A percentile compares a stretch with the other conserved stretches of the same genome.
These are phyloP conservation scores for Neocrepidodera transversa DNA, from an alignment of 2,888 invertebrate genomes.

Conservation along the genomic window DNA sequence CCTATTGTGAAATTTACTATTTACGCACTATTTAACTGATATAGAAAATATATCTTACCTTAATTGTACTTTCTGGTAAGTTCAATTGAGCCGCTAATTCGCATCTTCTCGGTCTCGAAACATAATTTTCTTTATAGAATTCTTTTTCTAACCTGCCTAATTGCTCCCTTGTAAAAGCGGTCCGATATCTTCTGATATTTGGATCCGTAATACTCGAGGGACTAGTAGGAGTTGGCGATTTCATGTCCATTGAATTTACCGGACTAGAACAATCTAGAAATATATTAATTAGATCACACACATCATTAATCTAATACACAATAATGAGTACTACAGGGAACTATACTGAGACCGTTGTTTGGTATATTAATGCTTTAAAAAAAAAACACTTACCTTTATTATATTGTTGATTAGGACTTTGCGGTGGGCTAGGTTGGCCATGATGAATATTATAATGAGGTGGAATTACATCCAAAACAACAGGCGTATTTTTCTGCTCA, in stretches of 20 bases:
- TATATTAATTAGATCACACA: too few relatives aligned
- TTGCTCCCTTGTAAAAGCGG: slow-evolving; percentile 97
- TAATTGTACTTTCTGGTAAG: slow-evolving; percentile 96
- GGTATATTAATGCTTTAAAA: not conserved
- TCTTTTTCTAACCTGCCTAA: slow-evolving; percentile 91
- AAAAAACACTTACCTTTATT: slow-evolving; percentile 58
- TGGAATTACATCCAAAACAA: slow-evolving; percentile 68
- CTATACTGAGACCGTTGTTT: too few relatives aligned
- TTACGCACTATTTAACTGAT: too few relatives aligned
- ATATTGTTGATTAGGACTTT: slow-evolving; percentile 60
- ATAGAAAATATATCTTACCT: slow-evolving; percentile 68
- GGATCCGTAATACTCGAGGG: slow-evolving; percentile 62
- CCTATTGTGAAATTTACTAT: too few relatives aligned
- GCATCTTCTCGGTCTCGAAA: slow-evolving; percentile 91
- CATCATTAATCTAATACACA: too few relatives aligned
- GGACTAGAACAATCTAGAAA: slow-evolving; percentile 62
- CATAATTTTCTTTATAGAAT: slow-evolving; percentile 97
- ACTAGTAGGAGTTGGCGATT: slow-evolving; percentile 43
- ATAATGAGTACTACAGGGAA: too few relatives aligned
- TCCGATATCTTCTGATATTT: slow-evolving; percentile 88
- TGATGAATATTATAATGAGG: slow-evolving; percentile 62
- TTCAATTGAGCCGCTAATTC: slow-evolving; percentile 93
- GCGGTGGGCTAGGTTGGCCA: slow-evolving; percentile 61
- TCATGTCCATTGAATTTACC: slow-evolving; percentile 45
- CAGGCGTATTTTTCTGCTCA: slow-evolving; percentile 59